phyloP scores from a whole-genome alignment of 2,888 invertebrate species.

The Nemotelus nigrinus region DNA sequence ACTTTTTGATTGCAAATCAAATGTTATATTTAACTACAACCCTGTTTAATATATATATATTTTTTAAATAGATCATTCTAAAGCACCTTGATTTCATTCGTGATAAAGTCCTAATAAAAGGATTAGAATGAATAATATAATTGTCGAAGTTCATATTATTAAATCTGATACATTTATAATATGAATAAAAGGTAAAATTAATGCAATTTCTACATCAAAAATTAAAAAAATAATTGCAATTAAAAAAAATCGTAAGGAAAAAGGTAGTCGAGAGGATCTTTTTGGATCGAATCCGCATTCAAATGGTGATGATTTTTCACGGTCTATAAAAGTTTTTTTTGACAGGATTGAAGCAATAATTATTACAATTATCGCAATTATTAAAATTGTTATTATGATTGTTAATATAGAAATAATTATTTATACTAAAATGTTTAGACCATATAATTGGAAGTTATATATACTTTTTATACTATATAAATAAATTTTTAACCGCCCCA shows the following conservation, averaged over 20 bases:
- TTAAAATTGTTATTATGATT: conserved; percentile 61
- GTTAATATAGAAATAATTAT: conserved; percentile 67
- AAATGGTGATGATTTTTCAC: conserved; percentile 74
- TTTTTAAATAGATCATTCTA: conserved; percentile 68
- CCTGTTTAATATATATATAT: no score
- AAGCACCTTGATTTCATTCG: conserved; percentile 71
- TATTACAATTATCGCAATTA: conserved; percentile 67
- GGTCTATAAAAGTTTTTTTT: conserved; percentile 70
- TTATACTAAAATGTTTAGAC: conserved; percentile 71
- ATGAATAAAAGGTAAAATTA: no score
- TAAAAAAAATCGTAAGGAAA: no score
- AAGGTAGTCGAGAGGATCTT: no score
- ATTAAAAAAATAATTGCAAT: conserved; percentile 77
- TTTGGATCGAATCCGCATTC: conserved; percentile 72
- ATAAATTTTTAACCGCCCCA: conserved; percentile 71
- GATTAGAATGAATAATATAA: no score
- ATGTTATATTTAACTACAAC: conserved; percentile 66
- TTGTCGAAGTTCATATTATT: no score
- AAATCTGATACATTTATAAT: no score
- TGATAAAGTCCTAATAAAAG: conserved; percentile 66
- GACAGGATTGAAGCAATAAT: conserved; percentile 66
- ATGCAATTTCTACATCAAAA: conserved; percentile 80
- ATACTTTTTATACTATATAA: conserved; percentile 77
- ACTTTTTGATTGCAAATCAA: conserved; percentile 67
- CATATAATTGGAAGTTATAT: conserved; percentile 78